phyloP scores from a whole-genome alignment of 2,797 vertebrate species.

The Trichosurus vulpecula region DNA sequence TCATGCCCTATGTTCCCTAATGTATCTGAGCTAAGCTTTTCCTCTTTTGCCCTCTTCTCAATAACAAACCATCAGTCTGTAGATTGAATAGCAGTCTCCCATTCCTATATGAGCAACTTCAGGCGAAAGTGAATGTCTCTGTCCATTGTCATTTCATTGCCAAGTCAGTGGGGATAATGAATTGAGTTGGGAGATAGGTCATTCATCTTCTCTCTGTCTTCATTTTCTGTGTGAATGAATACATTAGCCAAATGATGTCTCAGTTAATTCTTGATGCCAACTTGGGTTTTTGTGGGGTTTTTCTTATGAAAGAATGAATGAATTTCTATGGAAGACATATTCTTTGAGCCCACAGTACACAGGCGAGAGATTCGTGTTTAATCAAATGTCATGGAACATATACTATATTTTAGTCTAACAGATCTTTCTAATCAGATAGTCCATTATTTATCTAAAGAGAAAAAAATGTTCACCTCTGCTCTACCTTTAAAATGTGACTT shows the following conservation, averaged over 20 bases:
- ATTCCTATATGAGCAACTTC: constrained; percentile 28
- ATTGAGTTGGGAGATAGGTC: constrained; percentile 40
- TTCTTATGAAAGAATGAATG: constrained; percentile 32
- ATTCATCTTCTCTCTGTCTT: constrained; percentile 63
- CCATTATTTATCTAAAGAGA: constrained; percentile 29
- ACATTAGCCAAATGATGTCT: constrained; percentile 65
- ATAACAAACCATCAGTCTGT: neutral
- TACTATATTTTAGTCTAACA: constrained; percentile 62
- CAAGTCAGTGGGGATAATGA: constrained; percentile 56
- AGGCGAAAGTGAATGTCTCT: constrained; percentile 52
- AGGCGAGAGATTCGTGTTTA: constrained; percentile 65
- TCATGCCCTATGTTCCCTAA: neutral
- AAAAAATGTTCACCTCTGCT: neutral
- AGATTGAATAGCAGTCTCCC: neutral
- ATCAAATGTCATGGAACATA: constrained; percentile 60
- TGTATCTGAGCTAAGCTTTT: neutral
- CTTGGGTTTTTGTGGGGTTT: constrained; percentile 47
- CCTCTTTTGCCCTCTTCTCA: neutral
- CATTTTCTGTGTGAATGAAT: constrained; percentile 66
- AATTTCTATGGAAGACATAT: constrained; percentile 55
- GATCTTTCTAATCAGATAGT: constrained; percentile 63
- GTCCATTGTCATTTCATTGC: constrained; percentile 58
- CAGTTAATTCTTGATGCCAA: constrained; percentile 70
- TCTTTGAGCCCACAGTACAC: constrained; percentile 17
- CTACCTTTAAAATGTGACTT: constrained; percentile 2